Base-by-base conservation (phyloP, 2,888 invertebrate species). In the Unio pictorum region DNA sequence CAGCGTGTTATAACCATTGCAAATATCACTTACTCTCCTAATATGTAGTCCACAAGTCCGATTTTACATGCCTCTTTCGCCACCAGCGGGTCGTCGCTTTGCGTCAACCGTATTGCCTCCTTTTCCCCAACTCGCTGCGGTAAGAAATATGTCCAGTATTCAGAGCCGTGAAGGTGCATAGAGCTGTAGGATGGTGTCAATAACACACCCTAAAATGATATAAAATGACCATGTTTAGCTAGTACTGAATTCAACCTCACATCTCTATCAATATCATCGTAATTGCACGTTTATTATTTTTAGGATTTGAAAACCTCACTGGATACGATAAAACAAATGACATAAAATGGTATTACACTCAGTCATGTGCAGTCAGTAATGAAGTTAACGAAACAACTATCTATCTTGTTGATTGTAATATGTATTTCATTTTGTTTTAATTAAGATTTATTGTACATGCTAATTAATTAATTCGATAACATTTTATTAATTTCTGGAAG, bases 101-200 rank as follows among this genome's bases (percentile, higher is more conserved):
- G 28, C 1, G 55, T 55, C n/a, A 65, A 30, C 6, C 28, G 20
- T 28, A 59, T 58, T n/a, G 75, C 75, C 17, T 17, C 59, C 20
- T 59, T 55, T 7, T 23, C 45, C 8, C 75, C 75, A 30, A 75
- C 73, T 8, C 71, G 63, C 56, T 34, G 30, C 3, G 73, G 75
- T 23, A 75, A 59, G 64, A 71, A 71, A 34, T 67, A 71, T 4
- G 71, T 71, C 71, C 71, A 71, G 60, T 71, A 71, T 30, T 75
- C 75, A 0, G 75, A 75, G 4, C 75, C 75, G 45, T 71, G 65
- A 8, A 75, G 61, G 45, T 64, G 17, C 75, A 75, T 73, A 17
- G 71, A n/a, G 34, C 69, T 71, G 61, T 75, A 75, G 2, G 71
- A 67, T 17, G 75, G 75, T 2, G 71, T 69, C 18, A 73, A 34